These are phyloP conservation scores for Autographa gamma DNA, from an alignment of 2,888 invertebrate species.

Conservation along the genomic window DNA sequence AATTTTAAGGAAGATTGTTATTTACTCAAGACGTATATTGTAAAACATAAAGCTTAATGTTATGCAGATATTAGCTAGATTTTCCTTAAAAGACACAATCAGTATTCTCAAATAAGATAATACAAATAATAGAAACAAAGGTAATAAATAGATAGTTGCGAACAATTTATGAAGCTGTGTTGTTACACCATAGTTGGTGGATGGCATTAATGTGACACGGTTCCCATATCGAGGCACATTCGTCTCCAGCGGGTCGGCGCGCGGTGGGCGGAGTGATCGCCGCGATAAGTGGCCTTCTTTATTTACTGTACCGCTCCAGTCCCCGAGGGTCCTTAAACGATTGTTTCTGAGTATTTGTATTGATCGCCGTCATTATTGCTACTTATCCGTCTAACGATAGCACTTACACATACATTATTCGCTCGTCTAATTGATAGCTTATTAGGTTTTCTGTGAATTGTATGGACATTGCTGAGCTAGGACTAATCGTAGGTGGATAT, in stretches of 20 bases:
- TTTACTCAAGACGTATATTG: background rate
- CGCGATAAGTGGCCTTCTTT: slow-evolving; percentile 53
- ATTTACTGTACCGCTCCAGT: slow-evolving; percentile 41
- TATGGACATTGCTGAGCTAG: background rate
- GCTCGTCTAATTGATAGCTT: slow-evolving; percentile 16
- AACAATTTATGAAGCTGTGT: slow-evolving; percentile 12
- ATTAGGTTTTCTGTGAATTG: slow-evolving; percentile 9
- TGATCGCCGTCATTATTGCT: slow-evolving; percentile 32
- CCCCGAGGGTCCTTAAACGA: slow-evolving; percentile 28
- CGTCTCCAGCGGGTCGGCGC: slow-evolving; percentile 55
- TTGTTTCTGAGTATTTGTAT: slow-evolving; percentile 43
- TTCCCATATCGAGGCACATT: slow-evolving; percentile 55
- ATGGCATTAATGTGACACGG: slow-evolving; percentile 53
- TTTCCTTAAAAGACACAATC: slow-evolving; percentile 31
- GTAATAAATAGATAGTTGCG: background rate
- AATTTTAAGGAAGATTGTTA: background rate
- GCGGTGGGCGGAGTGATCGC: slow-evolving; percentile 39
- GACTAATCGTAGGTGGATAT: background rate
- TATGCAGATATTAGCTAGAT: slow-evolving; percentile 10
- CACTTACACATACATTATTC: slow-evolving; percentile 18
- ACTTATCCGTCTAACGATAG: slow-evolving; percentile 15
- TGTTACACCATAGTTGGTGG: slow-evolving; percentile 42
- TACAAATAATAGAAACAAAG: slow-evolving; percentile 7
- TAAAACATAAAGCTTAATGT: background rate
- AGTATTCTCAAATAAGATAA: slow-evolving; percentile 24